Base-by-base conservation (phyloP, 2,888 invertebrate genomes). In the Sericinus montela region DNA sequence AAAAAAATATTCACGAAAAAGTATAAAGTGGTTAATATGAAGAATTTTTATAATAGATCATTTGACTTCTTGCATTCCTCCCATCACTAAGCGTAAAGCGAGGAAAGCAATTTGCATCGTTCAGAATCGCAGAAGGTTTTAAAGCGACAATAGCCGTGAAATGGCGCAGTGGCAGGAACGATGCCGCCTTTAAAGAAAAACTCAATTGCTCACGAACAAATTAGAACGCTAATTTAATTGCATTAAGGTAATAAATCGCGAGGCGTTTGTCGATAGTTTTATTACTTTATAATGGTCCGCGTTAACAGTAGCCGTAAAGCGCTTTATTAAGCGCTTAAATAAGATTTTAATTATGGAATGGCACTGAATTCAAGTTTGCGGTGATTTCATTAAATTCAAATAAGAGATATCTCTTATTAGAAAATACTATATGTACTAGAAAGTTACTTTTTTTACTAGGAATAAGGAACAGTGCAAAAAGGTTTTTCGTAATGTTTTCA, bases 171-270 rank as follows among this genome's bases (percentile, higher is more conserved):
- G 72, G 65, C 69, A 66, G 75, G 67, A 63, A 69, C 63, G 58
- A 59, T 48, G 44, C 43, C 45, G 45, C 51, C 61, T 57, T 58
- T 60, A 66, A 72, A 71, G 71, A 49, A 69, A 72, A 75, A 71
- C 63, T 72, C 73, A 69, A 72, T 77, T 71, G 77, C 76, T 69
- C 34, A 55, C 74, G 71, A 72, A 79, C 79, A 84, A 81, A 85
- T 85, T 81, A 83, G 80, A 76, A 76, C 81, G 72, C 75, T 82
- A 80, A 83, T 80, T 84, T 83, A 78, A 83, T 80, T 50, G 59
- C 66, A 80, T 75, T 79, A 84, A 79, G 73, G 76, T 69, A 63
- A 76, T 85, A 83, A 82, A 85, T 77, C 62, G 76, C 62, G 57
- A 59, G 69, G 69, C 69, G 63, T 60, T 62, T 58, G 67, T 55